Evolutionary conservation across 1,140 invertebrate species (phyloP), one percentile per base, ranked within the genome.

Genomic region (Ceratitis capitata): DNA sequence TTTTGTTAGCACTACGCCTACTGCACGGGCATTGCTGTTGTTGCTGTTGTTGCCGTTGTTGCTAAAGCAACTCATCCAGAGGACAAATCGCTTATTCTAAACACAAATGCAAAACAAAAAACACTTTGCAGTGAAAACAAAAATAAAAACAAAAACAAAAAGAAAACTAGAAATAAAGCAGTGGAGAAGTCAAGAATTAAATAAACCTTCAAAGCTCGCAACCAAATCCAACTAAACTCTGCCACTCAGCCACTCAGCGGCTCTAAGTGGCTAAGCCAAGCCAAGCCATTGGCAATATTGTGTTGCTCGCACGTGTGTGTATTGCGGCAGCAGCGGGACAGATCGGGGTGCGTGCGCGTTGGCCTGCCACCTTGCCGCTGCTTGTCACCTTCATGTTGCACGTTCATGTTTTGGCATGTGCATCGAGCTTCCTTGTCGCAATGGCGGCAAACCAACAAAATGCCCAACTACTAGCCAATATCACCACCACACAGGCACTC

Each of bases 351-450:
- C 10, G 3, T 39, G 61, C 32, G 61, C 32, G 61, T 39, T 69
- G 61, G 61, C 29, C 26, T 69, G 19, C 39, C 69, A 78, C 69
- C 69, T 78, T 26, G 69, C 69, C 69, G 35, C 39, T 45, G 39
- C 39, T 78, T 78, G 69, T 78, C 69, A 78, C 69, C 69, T 78
- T 78, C 39, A 45, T 78, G 69, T 78, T 78, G 69, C 69, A 45
- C 69, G 69, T 78, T 78, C n/a, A n/a, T 78, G 69, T 78, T 78
- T 74, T 78, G 69, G 69, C 69, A 78, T 78, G 35, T 45, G 69
- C 39, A 78, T 5, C 32, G 69, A 16, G 69, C 69, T 78, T 78
- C 69, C 69, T 78, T 78, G 69, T 78, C 69, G 39, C 69, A 78
- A 45, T 78, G 69, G 64, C 64, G 64, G 69, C 69, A 45, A 35